Evolutionary conservation across 35 echinoderm and acorn worm species (phyloP).

Genomic region (Hemicentrotus pulcherrimus): DNA sequence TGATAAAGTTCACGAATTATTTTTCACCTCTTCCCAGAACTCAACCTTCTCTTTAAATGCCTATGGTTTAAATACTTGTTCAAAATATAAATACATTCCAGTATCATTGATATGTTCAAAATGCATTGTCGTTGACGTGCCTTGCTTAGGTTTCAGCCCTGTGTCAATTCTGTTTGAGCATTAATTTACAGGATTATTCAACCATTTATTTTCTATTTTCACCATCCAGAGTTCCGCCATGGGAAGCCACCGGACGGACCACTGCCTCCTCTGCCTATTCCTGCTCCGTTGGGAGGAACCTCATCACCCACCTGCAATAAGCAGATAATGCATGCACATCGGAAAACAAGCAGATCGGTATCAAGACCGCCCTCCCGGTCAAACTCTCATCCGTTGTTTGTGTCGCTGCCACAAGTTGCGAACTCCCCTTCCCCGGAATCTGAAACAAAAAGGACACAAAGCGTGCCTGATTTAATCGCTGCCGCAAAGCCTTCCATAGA

Average conservation of each 20-base stretch:
- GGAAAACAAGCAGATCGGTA: conserved; percentile 29
- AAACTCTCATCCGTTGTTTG: conserved; percentile 17
- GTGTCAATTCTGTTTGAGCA: too few species aligned
- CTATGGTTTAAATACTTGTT: too few species aligned
- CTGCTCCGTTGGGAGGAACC: background rate
- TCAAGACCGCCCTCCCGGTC: conserved; percentile 39
- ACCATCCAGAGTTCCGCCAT: conserved; percentile 56
- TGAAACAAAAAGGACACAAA: conserved; percentile 17
- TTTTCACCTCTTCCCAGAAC: too few species aligned
- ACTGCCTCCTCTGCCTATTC: conserved; percentile 36
- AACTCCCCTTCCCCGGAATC: conserved; percentile 25
- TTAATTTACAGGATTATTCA: too few species aligned
- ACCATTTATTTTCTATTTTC: background rate
- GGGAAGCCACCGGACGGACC: conserved; percentile 71
- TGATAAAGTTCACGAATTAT: too few species aligned
- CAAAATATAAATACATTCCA: too few species aligned
- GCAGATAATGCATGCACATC: conserved; percentile 61
- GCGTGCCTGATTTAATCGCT: conserved; percentile 46
- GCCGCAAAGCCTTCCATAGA: conserved; percentile 31
- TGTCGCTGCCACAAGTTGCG: conserved; percentile 31
- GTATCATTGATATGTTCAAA: too few species aligned
- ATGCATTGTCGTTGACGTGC: too few species aligned
- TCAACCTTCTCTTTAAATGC: too few species aligned
- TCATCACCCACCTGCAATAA: conserved; percentile 22
- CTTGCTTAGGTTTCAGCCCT: too few species aligned